Evolutionary conservation across 2,888 invertebrate genomes (phyloP).

Genomic region (Ceramica pisi): DNA sequence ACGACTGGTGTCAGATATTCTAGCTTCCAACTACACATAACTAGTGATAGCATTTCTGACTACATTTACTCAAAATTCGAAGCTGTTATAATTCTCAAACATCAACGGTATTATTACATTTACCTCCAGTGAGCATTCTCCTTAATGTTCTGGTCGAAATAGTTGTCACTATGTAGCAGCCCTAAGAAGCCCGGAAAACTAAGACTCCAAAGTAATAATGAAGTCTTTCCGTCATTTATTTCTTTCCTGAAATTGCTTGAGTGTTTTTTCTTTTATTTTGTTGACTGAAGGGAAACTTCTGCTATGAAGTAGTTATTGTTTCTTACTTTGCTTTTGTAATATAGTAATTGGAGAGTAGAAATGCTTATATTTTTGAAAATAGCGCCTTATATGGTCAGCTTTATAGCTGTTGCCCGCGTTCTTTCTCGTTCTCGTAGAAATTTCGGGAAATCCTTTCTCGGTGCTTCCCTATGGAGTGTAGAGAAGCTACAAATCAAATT

Average conservation of each 20-base stretch:
- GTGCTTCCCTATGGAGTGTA: too few relatives aligned
- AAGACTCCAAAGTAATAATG: conserved; percentile 27
- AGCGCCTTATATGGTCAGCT: too few relatives aligned
- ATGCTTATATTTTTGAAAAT: too few relatives aligned
- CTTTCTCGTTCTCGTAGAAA: too few relatives aligned
- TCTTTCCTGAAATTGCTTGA: conserved; percentile 11
- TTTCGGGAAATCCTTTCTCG: too few relatives aligned
- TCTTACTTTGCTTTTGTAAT: not conserved
- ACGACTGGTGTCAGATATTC: too few relatives aligned
- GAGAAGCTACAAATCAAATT: too few relatives aligned
- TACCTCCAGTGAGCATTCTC: not conserved
- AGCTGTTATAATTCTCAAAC: not conserved
- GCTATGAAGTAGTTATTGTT: conserved; percentile 9
- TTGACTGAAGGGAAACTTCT: not conserved
- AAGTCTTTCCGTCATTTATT: conserved; percentile 10
- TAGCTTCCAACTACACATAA: too few relatives aligned
- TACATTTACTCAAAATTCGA: too few relatives aligned
- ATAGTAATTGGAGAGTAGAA: not conserved
- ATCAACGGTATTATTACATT: not conserved
- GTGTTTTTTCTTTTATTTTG: not conserved
- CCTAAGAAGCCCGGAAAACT: conserved; percentile 1
- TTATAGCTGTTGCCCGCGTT: too few relatives aligned
- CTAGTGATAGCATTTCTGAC: too few relatives aligned
- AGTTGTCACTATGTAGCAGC: conserved; percentile 10
- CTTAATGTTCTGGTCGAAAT: not conserved